Evolutionary conservation across 2,888 invertebrate species (phyloP).

Genomic region (Achlya flavicornis): DNA sequence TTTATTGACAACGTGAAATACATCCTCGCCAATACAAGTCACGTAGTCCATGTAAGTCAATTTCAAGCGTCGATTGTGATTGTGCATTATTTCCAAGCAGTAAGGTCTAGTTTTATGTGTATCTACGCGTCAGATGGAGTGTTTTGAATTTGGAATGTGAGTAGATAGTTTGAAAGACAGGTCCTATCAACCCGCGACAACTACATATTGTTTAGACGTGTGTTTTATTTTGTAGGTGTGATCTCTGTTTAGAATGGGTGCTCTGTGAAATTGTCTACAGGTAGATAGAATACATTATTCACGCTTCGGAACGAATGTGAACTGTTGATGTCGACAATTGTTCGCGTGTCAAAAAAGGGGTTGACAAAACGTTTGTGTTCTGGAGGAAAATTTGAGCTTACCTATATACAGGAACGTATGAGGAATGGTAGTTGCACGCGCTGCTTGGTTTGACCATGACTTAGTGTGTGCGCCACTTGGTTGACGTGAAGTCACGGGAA

Average conservation of each 20-base stretch:
- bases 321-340: constrained; percentile 32
- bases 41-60: constrained; percentile 31
- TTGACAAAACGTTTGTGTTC: constrained; percentile 1
- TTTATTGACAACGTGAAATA: constrained; percentile 29
- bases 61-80: not conserved
- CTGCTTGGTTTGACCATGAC: too few species aligned
- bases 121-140: constrained; percentile 11
- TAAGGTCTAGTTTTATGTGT: constrained; percentile 24
- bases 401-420: not conserved
- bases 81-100: accelerated
- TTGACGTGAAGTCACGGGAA: too few species aligned
- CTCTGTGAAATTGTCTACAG: constrained; percentile 64
- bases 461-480: too few species aligned
- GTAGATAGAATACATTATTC: constrained; percentile 63
- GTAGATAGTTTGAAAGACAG: constrained; percentile 80
- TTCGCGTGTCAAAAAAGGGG: constrained; percentile 28
- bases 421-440: not conserved
- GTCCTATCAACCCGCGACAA: constrained; percentile 80
- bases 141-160: constrained; percentile 21
- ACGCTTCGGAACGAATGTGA: constrained; percentile 33
- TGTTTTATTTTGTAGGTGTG: constrained; percentile 76
- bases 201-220: constrained; percentile 77
- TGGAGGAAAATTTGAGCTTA: not conserved
- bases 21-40: constrained; percentile 25
- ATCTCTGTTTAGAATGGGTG: constrained; percentile 66